Evolutionary conservation across 1,140 invertebrate species (phyloP), one percentile per base, ranked within the genome.

Genomic region (Zaprionus ghesquierei): DNA sequence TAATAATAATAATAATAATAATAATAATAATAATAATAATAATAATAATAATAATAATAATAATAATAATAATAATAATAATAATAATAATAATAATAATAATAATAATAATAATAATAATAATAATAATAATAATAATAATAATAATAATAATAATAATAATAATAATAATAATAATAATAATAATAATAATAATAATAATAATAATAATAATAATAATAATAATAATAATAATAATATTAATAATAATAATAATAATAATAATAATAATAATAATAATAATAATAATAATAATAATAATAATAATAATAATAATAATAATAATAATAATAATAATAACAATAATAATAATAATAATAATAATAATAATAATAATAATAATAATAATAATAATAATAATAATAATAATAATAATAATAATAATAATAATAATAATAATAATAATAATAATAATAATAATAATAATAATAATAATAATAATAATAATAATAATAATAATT

Each of bases 31-130:
- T n/a, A 44, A 44, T 56, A 56, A 56, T 20, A 56, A 56, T 56
- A 56, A 56, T 20, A 56, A 56, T 31, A 56, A 56, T 20, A 56
- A 56, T 56, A 56, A 56, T 20, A 56, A 56, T 56, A 56, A 56
- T 20, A 56, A 56, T 56, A 56, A 56, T 20, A 56, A 56, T 56
- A 56, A 56, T 20, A 56, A 56, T 56, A 56, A 56, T 20, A 56
- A 56, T 56, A 56, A 56, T 20, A 56, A 56, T 56, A 56, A 56
- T 20, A 56, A 56, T 56, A 56, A 56, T 20, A 56, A 56, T 56
- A 56, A 56, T 20, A 56, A 56, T 56, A 56, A 56, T 20, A 56
- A 56, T 56, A 56, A 56, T 20, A 56, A 56, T 56, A 56, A 56
- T 20, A 56, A 56, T 56, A 56, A 56, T 20, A 56, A 56, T 56